Evolutionary conservation across 2,888 invertebrate species (phyloP), one percentile per base, ranked within the genome.

Genomic region (Eustalomyia histrio): DNA sequence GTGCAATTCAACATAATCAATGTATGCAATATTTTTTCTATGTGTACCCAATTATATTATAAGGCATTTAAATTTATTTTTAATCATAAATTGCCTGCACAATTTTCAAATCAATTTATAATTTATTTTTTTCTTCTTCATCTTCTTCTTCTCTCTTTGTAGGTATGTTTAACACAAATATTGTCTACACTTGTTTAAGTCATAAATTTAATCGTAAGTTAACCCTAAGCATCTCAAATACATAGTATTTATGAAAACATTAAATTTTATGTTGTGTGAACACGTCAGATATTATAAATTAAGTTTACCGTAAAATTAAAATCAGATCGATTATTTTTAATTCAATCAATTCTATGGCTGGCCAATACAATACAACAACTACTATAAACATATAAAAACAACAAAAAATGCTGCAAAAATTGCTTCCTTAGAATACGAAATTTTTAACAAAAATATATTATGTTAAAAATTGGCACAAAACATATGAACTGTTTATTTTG

Each of bases 211-310:
- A n/a, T 12, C 14, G 43, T 47, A 47, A 47, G 43, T 47, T 47
- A 47, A 47, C 6, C 39, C 39, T 39, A 39, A 1, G 12, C 9
- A 12, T 39, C 14, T 35, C 16, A 16, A 6, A 60, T 39, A 35
- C 18, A 39, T 39, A 39, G 12, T 60, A 12, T 3, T 29, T 29
- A 29, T 29, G 2, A 60, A 60, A 12, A 39, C 39, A 43, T 39
- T 61, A 67, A 60, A 53, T 43, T 65, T 67, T 47, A 75, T 76
- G 61, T 47, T 68, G 63, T 57, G 76, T 63, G 55, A 76, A 69
- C 50, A 47, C 29, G 29, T 76, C 35, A 58, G 63, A 64, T 29
- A 57, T 68, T 63, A 57, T 33, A 24, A 50, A 69, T 63, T 50
- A 39, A 68, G 10, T n/a, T 55, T 61, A 47, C 39, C 39, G 14